Evolutionary conservation across 2,888 invertebrate genomes (phyloP).

Genomic region (Lithophane socia): DNA sequence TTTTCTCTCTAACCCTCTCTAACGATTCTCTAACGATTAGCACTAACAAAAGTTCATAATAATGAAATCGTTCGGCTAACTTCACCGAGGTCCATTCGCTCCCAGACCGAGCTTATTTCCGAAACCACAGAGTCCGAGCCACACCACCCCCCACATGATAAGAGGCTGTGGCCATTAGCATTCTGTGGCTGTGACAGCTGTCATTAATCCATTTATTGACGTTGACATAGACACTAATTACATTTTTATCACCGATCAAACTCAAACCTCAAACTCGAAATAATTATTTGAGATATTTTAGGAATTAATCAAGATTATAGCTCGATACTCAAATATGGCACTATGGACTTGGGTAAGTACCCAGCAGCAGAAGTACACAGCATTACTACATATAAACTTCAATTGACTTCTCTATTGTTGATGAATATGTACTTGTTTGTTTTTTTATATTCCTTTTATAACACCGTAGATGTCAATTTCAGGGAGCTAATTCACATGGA

Average conservation of each 20-base stretch:
- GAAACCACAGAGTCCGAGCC: not conserved
- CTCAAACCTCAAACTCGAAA: not conserved
- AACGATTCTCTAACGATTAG: too few relatives aligned
- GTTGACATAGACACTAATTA: slow-evolving; percentile 9
- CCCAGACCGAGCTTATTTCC: not conserved
- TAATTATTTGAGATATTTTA: too few relatives aligned
- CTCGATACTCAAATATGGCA: slow-evolving; percentile 67
- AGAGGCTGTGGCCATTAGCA: not conserved
- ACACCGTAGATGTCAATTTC: slow-evolving; percentile 63
- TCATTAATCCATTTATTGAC: too few relatives aligned
- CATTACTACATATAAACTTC: not conserved
- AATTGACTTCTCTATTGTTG: not conserved
- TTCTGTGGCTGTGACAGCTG: not conserved
- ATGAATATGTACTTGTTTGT: not conserved
- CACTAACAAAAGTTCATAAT: too few relatives aligned
- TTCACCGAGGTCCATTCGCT: too few relatives aligned
- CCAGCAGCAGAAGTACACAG: not conserved
- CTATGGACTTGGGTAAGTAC: slow-evolving; percentile 83
- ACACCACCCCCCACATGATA: not conserved
- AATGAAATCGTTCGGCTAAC: too few relatives aligned
- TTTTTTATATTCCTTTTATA: not conserved
- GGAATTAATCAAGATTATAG: slow-evolving; percentile 7
- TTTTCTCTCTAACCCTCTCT: too few relatives aligned
- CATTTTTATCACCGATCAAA: not conserved
- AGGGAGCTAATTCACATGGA: slow-evolving; percentile 96